Evolutionary conservation across 1,140 invertebrate species (phyloP), one percentile per base, ranked within the genome.

Genomic region (Scaptomyza montana): DNA sequence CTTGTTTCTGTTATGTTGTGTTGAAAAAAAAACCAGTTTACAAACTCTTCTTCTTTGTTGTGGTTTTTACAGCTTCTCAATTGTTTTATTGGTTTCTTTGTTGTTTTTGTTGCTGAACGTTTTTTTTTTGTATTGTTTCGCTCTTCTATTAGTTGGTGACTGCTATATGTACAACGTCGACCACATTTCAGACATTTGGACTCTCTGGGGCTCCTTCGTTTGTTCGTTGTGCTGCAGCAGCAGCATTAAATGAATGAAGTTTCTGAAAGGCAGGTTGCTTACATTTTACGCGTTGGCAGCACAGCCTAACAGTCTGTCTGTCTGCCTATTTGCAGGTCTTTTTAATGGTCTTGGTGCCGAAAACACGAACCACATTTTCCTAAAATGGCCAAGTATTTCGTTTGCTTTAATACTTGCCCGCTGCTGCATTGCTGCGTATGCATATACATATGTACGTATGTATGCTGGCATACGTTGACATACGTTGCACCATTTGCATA

Each of bases 231-330:
- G 59, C 74, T 25, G 21, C 3, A 16, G 30, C 30, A 33, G 30
- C 30, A 50, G 82, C 82, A 77, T 70, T 82, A 77, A 77, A 86
- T 86, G 81, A 86, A 86, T 86, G 81, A 86, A 86, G 80, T 85
- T 85, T 78, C 63, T 64, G 81, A 85, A 77, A 76, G 80, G 80
- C 80, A 84, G 79, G 68, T 80, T 85, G 66, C 81, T 77, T 75
- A 51, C 81, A 85, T 85, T 81, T 87, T 87, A 74, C 80, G 80
- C 66, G 71, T 59, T 69, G 60, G 46, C 54, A 45, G 43, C 33
- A 8, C 33, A 8, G 6, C 55, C 43, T 28, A 21, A 8, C 9
- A 39, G 28, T 51, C 56, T 51, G 54, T 36, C 46, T 71, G 33
- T 43, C 43, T 41, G 7, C 45, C 43, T 41, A 3, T 13, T 49